These are phyloP conservation scores for Paguma larvata DNA, from an alignment of 2,797 vertebrate species.

Conservation along the genomic window DNA sequence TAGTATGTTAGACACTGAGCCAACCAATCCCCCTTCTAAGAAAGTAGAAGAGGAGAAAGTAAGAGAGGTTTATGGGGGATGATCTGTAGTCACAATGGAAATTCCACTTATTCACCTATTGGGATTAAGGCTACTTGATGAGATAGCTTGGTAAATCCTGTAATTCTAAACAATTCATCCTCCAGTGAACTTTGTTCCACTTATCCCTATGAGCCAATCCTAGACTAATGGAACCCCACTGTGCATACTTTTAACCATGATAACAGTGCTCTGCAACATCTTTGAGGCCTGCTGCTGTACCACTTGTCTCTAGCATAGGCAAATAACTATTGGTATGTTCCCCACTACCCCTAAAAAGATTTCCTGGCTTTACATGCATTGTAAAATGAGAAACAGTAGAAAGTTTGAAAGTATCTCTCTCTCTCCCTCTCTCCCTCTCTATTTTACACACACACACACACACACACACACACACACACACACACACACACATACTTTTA, in stretches of 20 bases:
- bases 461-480: background rate
- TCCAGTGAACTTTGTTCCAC: background rate
- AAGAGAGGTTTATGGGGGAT: background rate
- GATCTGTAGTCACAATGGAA: background rate
- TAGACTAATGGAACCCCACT: background rate
- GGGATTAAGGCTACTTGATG: background rate
- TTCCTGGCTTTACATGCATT: background rate
- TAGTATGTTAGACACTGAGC: background rate
- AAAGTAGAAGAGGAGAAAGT: background rate
- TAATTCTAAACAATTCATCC: constrained; percentile 20
- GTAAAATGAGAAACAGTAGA: background rate
- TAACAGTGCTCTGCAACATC: background rate
- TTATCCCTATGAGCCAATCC: background rate
- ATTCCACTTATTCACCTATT: background rate
- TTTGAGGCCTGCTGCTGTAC: background rate
- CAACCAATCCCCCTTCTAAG: background rate
- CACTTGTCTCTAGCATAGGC: background rate
- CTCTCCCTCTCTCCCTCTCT: background rate
- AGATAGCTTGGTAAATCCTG: background rate
- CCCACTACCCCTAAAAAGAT: background rate
- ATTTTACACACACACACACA: background rate
- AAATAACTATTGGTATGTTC: background rate
- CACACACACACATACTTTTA: background rate
- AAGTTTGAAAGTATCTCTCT: background rate
- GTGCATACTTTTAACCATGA: background rate